These are phyloP conservation scores for Nasonia vitripennis DNA, from an alignment of 1,140 invertebrate species.

Conservation along the genomic window DNA sequence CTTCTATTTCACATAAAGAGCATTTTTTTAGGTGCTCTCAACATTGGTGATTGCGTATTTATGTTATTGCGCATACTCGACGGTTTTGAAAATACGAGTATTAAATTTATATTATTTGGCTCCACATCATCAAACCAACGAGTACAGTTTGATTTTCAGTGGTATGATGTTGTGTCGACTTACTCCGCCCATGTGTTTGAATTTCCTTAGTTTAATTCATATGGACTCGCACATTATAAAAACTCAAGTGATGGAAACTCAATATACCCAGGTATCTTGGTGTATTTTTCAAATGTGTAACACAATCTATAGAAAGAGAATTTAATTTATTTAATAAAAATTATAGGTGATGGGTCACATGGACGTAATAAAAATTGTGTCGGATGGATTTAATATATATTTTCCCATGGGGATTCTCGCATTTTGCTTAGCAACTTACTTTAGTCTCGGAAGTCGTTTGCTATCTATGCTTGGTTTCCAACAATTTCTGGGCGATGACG, in stretches of 20 bases:
- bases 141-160: conserved; percentile 98
- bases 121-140: conserved; percentile 97
- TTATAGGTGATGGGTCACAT: conserved; percentile 98
- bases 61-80: conserved; percentile 98
- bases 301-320: background rate
- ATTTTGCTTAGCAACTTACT: conserved; percentile 96
- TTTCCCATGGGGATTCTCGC: conserved; percentile 97
- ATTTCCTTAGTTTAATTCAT: conserved; percentile 97
- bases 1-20: conserved; percentile 27
- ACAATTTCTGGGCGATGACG: conserved; percentile 95
- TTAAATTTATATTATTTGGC: conserved; percentile 98
- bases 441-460: conserved; percentile 92
- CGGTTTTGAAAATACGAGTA: conserved; percentile 96
- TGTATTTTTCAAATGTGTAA: conserved; percentile 30
- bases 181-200: conserved; percentile 98
- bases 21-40: conserved; percentile 84
- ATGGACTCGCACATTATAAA: conserved; percentile 98
- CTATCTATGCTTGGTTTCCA: conserved; percentile 94
- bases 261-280: conserved; percentile 87
- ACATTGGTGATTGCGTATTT: conserved; percentile 94
- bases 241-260: conserved; percentile 86
- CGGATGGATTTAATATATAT: conserved; percentile 99
- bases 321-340: conserved; percentile 26
- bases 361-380: conserved; percentile 98
- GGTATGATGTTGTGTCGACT: conserved; percentile 98